Evolutionary conservation across 1,140 invertebrate genomes (phyloP), one percentile per base, ranked within the genome.

Genomic region (Holotrichia oblita): DNA sequence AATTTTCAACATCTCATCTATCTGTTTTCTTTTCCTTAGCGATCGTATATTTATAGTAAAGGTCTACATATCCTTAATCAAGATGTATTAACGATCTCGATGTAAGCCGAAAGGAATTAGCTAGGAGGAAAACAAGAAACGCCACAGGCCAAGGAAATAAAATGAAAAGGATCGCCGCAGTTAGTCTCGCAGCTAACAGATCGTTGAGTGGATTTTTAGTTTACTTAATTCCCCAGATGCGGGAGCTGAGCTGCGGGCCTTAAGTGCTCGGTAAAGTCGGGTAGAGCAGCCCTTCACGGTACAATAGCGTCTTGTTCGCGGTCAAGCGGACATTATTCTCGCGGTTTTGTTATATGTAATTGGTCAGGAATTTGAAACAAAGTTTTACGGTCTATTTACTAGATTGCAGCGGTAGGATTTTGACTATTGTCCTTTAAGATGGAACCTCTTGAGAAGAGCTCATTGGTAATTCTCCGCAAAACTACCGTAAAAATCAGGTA

Each of bases 161-260:
- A 55, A 17, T 6, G n/a, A 17, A 17, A 17, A 4, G n/a, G 17
- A 55, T 55, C 6, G 48, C 48, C 12, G 48, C n/a, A 55, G 48
- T 55, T 55, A 55, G 48, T 55, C 48, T 6, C 12, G 14, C 2
- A 55, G n/a, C 48, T 55, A 55, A 17, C 48, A n/a, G 14, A 55
- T 55, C 48, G 48, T 55, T 17, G 14, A 55, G 48, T 55, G 48
- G 48, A 55, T 55, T 55, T 55, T 55, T 55, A 55, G 48, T 55
- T 55, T 17, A 17, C 48, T 55, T 55, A 55, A 55, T 55, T 55
- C 48, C 48, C 48, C 2, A 14, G 48, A 55, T 34, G n/a, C 17
- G 48, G 48, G 48, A 6, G 48, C 48, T 17, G 14, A 17, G 48
- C 48, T 55, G 48, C 48, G 48, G 48, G 27, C 27, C 27, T 34